Evolutionary conservation across 2,113 vertebrate species (phyloP).

Genomic region (Falcunculus frontatus): DNA sequence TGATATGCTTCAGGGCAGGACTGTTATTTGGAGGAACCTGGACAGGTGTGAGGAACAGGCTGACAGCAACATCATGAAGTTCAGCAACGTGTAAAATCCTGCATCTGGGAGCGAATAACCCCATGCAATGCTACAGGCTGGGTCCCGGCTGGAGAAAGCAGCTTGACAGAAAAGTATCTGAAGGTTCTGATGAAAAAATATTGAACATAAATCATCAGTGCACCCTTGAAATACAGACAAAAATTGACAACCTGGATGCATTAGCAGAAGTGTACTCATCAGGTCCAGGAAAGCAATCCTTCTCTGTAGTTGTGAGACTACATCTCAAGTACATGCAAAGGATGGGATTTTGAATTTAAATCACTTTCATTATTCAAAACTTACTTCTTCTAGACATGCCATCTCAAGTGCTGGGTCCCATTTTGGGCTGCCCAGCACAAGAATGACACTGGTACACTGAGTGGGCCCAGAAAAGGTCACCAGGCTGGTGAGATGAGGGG

Average conservation of each 20-base stretch:
- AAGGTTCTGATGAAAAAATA: background rate
- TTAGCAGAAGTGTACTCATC: background rate
- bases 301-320: background rate
- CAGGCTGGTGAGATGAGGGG: background rate
- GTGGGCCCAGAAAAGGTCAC: background rate
- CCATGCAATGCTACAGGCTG: background rate
- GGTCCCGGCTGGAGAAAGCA: background rate
- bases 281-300: background rate
- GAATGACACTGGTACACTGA: background rate
- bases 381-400: background rate
- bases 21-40: background rate
- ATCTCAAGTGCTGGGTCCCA: background rate
- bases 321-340: background rate
- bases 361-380: background rate
- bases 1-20: background rate
- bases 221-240: background rate
- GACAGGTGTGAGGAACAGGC: background rate
- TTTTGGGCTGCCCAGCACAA: background rate
- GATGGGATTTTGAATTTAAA: background rate
- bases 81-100: constrained; percentile 11
- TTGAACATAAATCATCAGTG: background rate
- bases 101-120: background rate
- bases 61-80: background rate
- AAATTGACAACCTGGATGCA: background rate
- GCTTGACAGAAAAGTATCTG: background rate